phyloP scores from a whole-genome alignment of 92 coral and sea anemone genomes.

The Epizoanthus stellaris region DNA sequence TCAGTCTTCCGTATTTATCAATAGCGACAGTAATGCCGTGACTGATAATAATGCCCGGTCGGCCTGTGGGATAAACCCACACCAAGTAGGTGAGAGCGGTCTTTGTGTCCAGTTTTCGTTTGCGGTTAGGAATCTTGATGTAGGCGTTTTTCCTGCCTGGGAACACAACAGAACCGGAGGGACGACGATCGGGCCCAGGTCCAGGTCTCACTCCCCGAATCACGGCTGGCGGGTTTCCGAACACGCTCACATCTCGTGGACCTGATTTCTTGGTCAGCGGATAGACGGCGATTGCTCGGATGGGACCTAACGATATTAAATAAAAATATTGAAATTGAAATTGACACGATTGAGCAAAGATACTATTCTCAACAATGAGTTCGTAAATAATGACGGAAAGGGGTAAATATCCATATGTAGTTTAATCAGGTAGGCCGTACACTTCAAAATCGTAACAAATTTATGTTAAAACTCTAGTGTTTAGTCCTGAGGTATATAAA shows the following conservation, averaged over 20 bases:
- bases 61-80: slow-evolving; percentile 71
- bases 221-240: slow-evolving; percentile 59
- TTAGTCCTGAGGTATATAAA: too few relatives aligned
- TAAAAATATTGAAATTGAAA: neutral
- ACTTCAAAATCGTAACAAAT: too few relatives aligned
- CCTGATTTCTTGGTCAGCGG: slow-evolving; percentile 64
- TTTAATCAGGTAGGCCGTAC: too few relatives aligned
- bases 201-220: slow-evolving; percentile 47
- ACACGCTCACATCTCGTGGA: slow-evolving; percentile 63
- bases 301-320: slow-evolving; percentile 50
- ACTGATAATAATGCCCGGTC: slow-evolving; percentile 68
- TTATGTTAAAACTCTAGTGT: too few relatives aligned
- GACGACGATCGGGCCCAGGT: slow-evolving; percentile 76
- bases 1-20: slow-evolving; percentile 37
- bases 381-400: neutral
- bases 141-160: slow-evolving; percentile 61
- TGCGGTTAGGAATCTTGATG: slow-evolving; percentile 68
- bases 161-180: slow-evolving; percentile 64
- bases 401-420: too few relatives aligned
- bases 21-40: slow-evolving; percentile 36
- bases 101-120: slow-evolving; percentile 67
- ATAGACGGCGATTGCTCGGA: slow-evolving; percentile 68
- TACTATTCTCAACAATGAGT: neutral
- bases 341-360: neutral
- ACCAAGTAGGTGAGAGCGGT: slow-evolving; percentile 60